Conservation (phyloP, 1,140 invertebrate species). For the Macrobrachium rosenbergii region DNA sequence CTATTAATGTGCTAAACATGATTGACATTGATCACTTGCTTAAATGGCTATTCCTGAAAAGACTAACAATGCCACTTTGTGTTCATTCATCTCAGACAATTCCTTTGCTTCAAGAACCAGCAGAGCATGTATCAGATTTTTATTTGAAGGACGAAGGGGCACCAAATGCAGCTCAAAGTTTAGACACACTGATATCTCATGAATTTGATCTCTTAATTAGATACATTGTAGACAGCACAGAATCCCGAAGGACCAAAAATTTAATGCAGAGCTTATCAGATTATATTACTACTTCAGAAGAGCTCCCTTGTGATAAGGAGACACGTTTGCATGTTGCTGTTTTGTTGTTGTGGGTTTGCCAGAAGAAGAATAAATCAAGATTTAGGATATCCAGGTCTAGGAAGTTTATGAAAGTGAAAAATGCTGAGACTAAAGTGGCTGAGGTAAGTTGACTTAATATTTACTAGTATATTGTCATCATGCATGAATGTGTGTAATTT, state of each 20-base stretch:
- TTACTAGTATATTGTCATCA: too few species aligned
- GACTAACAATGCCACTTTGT: conserved; percentile 25
- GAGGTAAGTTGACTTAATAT: too few species aligned
- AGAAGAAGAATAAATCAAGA: conserved; percentile 5
- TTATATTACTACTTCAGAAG: background rate
- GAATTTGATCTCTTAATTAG: background rate
- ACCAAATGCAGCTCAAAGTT: background rate
- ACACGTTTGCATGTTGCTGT: conserved; percentile 34
- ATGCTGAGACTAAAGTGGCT: too few species aligned
- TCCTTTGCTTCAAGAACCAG: background rate
- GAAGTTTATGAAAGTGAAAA: too few species aligned
- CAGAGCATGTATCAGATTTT: background rate
- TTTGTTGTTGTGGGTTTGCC: conserved; percentile 34
- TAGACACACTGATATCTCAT: too few species aligned
- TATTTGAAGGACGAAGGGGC: background rate
- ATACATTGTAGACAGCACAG: conserved; percentile 10
- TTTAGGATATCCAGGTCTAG: background rate
- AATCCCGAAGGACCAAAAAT: background rate
- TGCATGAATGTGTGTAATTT: too few species aligned
- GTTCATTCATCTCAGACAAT: conserved; percentile 10
- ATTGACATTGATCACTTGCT: conserved; percentile 19
- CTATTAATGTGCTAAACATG: conserved; percentile 6
- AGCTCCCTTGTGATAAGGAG: background rate
- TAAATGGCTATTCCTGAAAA: conserved; percentile 37
- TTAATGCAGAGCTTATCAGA: background rate